phyloP scores from a whole-genome alignment of 2,888 invertebrate genomes.

The Drosophila paranaensis region DNA sequence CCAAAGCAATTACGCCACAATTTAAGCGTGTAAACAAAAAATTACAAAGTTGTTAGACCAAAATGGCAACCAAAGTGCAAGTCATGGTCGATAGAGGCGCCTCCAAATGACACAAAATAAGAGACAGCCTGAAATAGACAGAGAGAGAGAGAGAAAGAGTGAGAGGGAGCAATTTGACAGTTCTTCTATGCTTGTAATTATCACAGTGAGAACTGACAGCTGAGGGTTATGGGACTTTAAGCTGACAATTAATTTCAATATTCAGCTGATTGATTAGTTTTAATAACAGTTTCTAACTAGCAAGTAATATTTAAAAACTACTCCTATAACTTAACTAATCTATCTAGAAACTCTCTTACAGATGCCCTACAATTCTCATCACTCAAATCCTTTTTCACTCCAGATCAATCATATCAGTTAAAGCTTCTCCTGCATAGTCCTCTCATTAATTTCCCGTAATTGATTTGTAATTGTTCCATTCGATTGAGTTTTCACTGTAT shows the following conservation, averaged over 20 bases:
- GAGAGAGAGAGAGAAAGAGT: not conserved
- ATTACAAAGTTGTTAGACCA: conserved; percentile 78
- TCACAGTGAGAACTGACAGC: conserved; percentile 40
- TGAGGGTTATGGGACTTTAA: conserved; percentile 3
- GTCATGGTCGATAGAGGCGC: conserved; percentile 60
- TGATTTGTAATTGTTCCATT: conserved; percentile 13
- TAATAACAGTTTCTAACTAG: not conserved
- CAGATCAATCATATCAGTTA: too few species aligned
- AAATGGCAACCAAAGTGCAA: conserved; percentile 72
- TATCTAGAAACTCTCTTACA: too few species aligned
- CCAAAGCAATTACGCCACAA: conserved; percentile 78
- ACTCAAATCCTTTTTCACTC: too few species aligned
- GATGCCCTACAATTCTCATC: too few species aligned
- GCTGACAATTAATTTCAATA: not conserved
- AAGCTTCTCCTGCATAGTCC: not conserved
- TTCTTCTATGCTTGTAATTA: conserved; percentile 42
- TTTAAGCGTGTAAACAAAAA: conserved; percentile 81
- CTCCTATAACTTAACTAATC: too few species aligned
- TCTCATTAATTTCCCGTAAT: not conserved
- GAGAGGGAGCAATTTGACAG: conserved; percentile 45
- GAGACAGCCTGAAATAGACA: not conserved
- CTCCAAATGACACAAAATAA: conserved; percentile 41
- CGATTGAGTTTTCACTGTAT: conserved; percentile 36
- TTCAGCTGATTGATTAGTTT: not conserved
- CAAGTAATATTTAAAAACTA: too few species aligned